Evolutionary conservation across 2,797 vertebrate genomes (phyloP), one percentile per base, ranked within the genome.

Genomic region (Chaenodraco wilsoni): DNA sequence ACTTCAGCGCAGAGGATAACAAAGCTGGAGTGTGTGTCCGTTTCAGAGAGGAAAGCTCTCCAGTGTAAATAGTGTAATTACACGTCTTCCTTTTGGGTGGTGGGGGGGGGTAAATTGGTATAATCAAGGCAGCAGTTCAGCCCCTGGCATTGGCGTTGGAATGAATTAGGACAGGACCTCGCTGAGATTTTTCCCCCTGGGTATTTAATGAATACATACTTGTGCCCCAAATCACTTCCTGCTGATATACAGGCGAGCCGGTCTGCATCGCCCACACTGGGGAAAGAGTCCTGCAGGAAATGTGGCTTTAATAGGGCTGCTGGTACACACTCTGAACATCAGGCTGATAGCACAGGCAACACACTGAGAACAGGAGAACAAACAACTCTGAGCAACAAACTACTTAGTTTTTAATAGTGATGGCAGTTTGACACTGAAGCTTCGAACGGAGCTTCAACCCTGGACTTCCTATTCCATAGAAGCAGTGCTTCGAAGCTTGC

Each of bases 11-110:
- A 58, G 33, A 49, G 46, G 61, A 59, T 72, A 84, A 72, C 68
- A 58, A 43, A 41, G 60, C 54, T 43, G 0, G 21, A 0, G 3
- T 63, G 85, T 75, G 78, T 83, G 71, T 70, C 65, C 6, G 10
- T 66, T 54, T 68, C 17, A 46, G 62, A 67, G 72, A 68, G 73
- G 72, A 79, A 86, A 70, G 63, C 64, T 12, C 79, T 77, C 48
- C 79, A 63, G 74, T 75, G 88, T 90, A 92, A 93, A 92, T 72
- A 88, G 67, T 51, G 82, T 90, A 84, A 93, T 91, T 91, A 90
- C 81, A 84, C 17, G 78, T 85, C 88, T 93, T 92, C 92, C 91
- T 90, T 75, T 83, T 79, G 84, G 89, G 84, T 65, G 84, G 88
- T 27, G 23, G 82, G 83, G 43, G 69, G 41, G 70, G 78, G 59